Percentiles rank a stretch among this genome's conserved stretches.
Evolutionary conservation across 2,797 vertebrate genomes (phyloP).

Genomic region (Cygnus olor): DNA sequence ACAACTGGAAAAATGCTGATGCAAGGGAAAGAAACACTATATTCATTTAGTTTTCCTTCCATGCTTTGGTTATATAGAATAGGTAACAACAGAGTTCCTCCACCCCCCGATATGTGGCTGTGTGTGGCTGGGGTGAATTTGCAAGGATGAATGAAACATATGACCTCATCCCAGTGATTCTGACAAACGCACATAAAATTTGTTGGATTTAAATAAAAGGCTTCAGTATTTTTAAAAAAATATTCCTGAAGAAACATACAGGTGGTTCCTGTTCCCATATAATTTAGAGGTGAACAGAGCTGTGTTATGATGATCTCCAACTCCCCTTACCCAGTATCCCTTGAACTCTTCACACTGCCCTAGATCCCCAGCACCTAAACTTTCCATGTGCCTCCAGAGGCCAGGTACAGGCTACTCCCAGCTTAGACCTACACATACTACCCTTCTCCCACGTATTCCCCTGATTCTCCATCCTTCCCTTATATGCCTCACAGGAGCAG

Average conservation of each 20-base stretch:
- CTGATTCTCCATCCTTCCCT: background rate
- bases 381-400: background rate
- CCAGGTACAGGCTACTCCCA: background rate
- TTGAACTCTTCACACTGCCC: background rate
- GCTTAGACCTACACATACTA: background rate
- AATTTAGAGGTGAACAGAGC: background rate
- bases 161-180: background rate
- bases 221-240: too few species aligned
- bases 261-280: background rate
- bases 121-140: background rate
- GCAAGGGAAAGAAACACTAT: accelerated
- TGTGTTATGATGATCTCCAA: background rate
- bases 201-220: background rate
- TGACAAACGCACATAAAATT: background rate
- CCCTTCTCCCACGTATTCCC: background rate
- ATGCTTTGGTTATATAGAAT: background rate
- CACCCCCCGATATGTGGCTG: accelerated
- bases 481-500: accelerated
- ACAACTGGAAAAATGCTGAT: background rate
- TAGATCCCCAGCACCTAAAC: background rate
- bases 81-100: background rate
- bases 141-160: background rate
- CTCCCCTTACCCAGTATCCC: too few species aligned
- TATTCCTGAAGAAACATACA: background rate
- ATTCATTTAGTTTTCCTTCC: background rate